Evolutionary conservation across 2,113 vertebrate genomes (phyloP).

Genomic region (Manacus vitellinus): DNA sequence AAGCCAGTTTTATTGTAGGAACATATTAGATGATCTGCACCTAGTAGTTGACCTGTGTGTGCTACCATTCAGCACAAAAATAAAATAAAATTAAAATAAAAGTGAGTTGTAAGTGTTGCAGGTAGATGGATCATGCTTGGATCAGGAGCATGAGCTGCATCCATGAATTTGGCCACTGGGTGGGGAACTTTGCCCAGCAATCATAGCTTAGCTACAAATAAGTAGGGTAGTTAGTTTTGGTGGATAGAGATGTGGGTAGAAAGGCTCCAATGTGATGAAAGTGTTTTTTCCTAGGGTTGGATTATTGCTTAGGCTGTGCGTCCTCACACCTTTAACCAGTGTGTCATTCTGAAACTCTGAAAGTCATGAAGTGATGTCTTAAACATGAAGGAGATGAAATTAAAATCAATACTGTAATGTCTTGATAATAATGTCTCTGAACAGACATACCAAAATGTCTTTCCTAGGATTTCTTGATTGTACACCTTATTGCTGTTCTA

Average conservation of each 20-base stretch:
- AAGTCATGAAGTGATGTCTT: background rate
- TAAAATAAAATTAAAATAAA: too few relatives aligned
- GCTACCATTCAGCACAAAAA: background rate
- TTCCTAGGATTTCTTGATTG: background rate
- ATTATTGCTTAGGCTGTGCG: background rate
- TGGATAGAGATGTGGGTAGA: background rate
- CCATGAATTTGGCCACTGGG: background rate
- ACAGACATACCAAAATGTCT: background rate
- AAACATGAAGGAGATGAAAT: background rate
- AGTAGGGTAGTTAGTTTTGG: background rate
- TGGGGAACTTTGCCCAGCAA: slow-evolving; percentile 25
- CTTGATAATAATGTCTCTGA: background rate
- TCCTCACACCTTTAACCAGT: background rate
- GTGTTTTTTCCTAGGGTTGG: background rate
- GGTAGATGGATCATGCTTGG: fast-evolving
- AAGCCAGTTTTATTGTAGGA: background rate
- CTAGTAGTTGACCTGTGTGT: background rate
- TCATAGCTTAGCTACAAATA: background rate
- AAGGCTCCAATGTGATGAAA: background rate
- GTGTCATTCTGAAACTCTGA: background rate
- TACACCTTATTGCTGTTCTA: background rate
- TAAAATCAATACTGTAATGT: background rate
- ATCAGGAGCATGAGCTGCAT: background rate
- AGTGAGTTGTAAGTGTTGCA: fast-evolving
- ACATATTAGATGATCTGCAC: background rate